phyloP scores from a whole-genome alignment of 1,140 invertebrate species.

The Sminthurides bifidus region DNA sequence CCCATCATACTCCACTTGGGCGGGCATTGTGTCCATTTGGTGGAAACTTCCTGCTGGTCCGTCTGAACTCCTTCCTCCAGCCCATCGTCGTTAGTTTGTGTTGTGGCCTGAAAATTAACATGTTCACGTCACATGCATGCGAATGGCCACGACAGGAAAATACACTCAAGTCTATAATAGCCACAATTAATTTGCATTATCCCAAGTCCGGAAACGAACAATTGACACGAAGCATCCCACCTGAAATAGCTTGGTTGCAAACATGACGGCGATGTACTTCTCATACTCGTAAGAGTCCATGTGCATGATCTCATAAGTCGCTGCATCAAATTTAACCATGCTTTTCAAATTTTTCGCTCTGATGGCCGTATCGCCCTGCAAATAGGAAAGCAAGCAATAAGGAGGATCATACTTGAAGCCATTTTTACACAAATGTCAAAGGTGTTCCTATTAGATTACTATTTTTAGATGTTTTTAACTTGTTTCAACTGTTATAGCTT shows the following conservation, averaged over 20 bases:
- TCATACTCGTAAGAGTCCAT: constrained; percentile 10
- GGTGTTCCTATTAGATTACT: too few species aligned
- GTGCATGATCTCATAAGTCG: constrained; percentile 1
- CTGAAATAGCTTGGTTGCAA: constrained; percentile 7
- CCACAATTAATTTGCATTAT: too few species aligned
- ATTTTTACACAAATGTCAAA: too few species aligned
- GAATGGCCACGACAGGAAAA: too few species aligned
- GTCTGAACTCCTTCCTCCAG: constrained; percentile 19
- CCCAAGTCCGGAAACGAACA: too few species aligned
- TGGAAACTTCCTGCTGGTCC: not conserved
- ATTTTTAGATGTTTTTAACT: too few species aligned
- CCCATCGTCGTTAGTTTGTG: constrained; percentile 20
- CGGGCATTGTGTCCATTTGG: constrained; percentile 26
- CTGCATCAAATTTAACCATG: constrained; percentile 1
- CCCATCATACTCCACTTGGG: constrained; percentile 13
- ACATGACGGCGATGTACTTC: constrained; percentile 9
- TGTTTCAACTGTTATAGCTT: too few species aligned
- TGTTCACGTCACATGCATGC: too few species aligned
- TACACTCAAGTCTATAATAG: too few species aligned
- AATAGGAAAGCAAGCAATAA: too few species aligned
- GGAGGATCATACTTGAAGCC: too few species aligned
- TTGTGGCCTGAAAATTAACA: constrained; percentile 14
- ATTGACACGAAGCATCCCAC: not conserved
- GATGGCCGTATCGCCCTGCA: too few species aligned
- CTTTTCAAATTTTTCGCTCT: constrained; percentile 1